These are phyloP conservation scores for Daubentonia madagascariensis DNA, from an alignment of 2,113 vertebrate genomes.

Conservation along the genomic window DNA sequence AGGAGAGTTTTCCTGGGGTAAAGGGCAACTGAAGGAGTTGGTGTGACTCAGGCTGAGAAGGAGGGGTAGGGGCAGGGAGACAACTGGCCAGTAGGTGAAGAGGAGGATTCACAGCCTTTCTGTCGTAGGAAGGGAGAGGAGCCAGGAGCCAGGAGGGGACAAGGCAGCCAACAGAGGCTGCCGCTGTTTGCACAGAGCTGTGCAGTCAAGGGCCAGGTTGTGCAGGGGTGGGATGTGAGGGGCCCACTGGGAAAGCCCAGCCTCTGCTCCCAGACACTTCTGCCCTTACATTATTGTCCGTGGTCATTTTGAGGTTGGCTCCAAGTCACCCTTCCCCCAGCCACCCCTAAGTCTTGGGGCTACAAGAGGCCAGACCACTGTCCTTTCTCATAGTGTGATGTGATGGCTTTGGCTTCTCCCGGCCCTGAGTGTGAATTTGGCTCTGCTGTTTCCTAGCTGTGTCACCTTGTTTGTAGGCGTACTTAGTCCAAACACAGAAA, in stretches of 20 bases:
- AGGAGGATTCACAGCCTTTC: not conserved
- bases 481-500: not conserved
- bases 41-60: not conserved
- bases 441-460: not conserved
- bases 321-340: not conserved
- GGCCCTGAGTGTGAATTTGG: not conserved
- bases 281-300: not conserved
- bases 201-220: not conserved
- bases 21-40: not conserved
- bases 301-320: not conserved
- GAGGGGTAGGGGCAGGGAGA: not conserved
- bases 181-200: not conserved
- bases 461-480: not conserved
- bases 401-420: not conserved
- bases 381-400: not conserved
- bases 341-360: not conserved
- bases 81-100: not conserved
- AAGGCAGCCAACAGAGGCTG: not conserved
- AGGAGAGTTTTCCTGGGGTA: not conserved
- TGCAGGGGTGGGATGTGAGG: not conserved
- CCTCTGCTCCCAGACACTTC: not conserved
- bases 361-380: not conserved
- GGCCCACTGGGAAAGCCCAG: not conserved
- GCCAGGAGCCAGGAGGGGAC: rapidly evolving
- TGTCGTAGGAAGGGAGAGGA: rapidly evolving